phyloP scores from a whole-genome alignment of 2,797 vertebrate genomes.

The Microchirus variegatus region DNA sequence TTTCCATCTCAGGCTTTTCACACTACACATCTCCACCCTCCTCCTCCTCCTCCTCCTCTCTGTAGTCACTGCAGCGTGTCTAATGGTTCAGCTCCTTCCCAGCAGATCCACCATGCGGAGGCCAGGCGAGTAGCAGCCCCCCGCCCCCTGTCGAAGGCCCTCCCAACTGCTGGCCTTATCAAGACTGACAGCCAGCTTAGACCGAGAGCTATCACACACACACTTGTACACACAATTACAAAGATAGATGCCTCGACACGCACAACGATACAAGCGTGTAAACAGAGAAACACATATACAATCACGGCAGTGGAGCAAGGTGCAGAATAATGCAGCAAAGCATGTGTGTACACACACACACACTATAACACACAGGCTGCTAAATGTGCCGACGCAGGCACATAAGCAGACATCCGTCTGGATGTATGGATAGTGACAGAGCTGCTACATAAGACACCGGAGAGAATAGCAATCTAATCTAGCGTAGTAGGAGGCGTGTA shows the following conservation, averaged over 20 bases:
- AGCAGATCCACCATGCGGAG: slow-evolving; percentile 65
- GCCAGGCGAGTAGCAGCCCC: slow-evolving; percentile 51
- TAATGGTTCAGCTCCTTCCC: slow-evolving; percentile 71
- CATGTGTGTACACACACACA: not conserved
- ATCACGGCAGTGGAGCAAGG: not conserved
- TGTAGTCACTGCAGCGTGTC: slow-evolving; percentile 75
- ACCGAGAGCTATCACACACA: slow-evolving; percentile 41
- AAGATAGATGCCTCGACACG: not conserved
- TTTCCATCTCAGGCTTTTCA: slow-evolving; percentile 29
- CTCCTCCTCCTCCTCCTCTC: slow-evolving; percentile 33
- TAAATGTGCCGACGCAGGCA: slow-evolving; percentile 22
- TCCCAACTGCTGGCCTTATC: slow-evolving; percentile 59
- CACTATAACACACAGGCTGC: not conserved
- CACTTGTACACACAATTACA: slow-evolving; percentile 26
- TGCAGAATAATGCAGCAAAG: slow-evolving; percentile 21
- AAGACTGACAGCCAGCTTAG: slow-evolving; percentile 55
- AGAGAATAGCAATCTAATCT: slow-evolving; percentile 41
- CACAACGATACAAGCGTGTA: slow-evolving; percentile 8
- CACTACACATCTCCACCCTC: slow-evolving; percentile 36
- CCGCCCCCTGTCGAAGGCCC: slow-evolving; percentile 33
- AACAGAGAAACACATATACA: slow-evolving; percentile 1
- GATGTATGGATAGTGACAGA: slow-evolving; percentile 55
- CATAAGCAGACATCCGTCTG: slow-evolving; percentile 32
- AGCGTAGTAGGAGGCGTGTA: slow-evolving; percentile 9
- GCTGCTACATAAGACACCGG: slow-evolving; percentile 34